Evolutionary conservation across 2,797 vertebrate genomes (phyloP), one percentile per base, ranked within the genome.

Genomic region (Balearica regulorum): DNA sequence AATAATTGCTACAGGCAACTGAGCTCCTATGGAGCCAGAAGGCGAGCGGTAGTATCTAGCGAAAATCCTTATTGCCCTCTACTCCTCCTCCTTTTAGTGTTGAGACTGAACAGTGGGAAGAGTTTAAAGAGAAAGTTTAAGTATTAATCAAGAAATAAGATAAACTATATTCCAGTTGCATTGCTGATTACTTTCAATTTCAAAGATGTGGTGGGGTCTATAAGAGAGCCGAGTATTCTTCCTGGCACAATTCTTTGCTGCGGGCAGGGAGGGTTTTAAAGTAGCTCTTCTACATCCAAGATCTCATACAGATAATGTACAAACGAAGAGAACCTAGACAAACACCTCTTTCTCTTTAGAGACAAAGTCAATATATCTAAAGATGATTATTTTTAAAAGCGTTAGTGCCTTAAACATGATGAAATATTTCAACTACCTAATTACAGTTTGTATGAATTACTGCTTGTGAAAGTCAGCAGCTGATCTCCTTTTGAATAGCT

Each of bases 381-480:
- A 54, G 17, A 35, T 39, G 1, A 53, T 29, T 64, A 3, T 73
- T 78, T 83, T 44, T 4, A 4, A 7, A 76, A 68, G 49, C 8
- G 2, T 37, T 64, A 85, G 80, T 96, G 79, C 90, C 71, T 95
- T 96, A 94, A 86, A 86, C 49, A 5, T 51, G 70, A 33, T 83
- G 57, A 82, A 93, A 55, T 68, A 55, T 86, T 96, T 96, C 94
- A 26, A 49, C 46, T 84, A 24, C 41, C 43, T 93, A 71, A 48
- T 87, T 94, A 35, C 8, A 3, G 31, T 75, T 51, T 55, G 55
- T 51, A n/a, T 61, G 43, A 85, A 76, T 37, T 79, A 29, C 1
- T 76, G 68, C 44, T 83, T 33, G 33, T 49, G 41, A 61, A 60
- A 84, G 58, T n/a, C 46, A 62, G 66, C 4, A 8, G 51, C 65